These are phyloP conservation scores for Trachelus tabidus DNA, from an alignment of 2,888 invertebrate genomes.

Conservation along the genomic window DNA sequence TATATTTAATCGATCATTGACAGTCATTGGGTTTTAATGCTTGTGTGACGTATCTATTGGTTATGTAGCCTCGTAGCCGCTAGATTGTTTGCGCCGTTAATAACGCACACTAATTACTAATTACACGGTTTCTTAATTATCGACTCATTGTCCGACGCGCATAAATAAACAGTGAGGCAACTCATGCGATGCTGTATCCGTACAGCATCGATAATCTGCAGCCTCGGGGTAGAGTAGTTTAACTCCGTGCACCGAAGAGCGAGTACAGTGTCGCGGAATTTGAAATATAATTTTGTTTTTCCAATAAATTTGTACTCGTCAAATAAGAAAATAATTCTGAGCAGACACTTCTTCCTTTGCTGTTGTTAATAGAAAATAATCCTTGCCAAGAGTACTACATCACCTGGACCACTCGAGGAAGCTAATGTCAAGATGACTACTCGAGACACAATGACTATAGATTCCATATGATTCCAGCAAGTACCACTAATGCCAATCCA, in stretches of 20 bases:
- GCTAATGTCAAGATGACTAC: background rate
- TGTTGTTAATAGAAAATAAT: background rate
- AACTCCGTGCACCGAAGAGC: conserved; percentile 1
- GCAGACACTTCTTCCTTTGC: background rate
- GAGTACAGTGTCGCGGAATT: background rate
- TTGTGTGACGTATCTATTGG: background rate
- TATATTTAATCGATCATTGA: background rate
- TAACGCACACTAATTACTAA: conserved; percentile 45
- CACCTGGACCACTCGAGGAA: background rate
- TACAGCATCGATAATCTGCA: conserved; percentile 11
- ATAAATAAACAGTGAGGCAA: conserved; percentile 30
- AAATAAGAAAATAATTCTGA: background rate
- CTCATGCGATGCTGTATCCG: background rate
- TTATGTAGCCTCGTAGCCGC: conserved; percentile 19
- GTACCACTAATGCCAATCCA: background rate
- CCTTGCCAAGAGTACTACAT: background rate
- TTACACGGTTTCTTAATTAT: conserved; percentile 50
- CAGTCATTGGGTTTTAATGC: background rate
- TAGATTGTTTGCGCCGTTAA: conserved; percentile 31
- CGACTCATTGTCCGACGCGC: conserved; percentile 38
- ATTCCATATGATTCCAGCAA: background rate
- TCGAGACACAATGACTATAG: background rate
- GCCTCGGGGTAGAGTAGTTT: conserved; percentile 24
- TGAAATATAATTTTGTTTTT: background rate
- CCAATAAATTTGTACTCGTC: background rate